phyloP scores from a whole-genome alignment of 2,888 invertebrate genomes.

The Cosmia trapezina region DNA sequence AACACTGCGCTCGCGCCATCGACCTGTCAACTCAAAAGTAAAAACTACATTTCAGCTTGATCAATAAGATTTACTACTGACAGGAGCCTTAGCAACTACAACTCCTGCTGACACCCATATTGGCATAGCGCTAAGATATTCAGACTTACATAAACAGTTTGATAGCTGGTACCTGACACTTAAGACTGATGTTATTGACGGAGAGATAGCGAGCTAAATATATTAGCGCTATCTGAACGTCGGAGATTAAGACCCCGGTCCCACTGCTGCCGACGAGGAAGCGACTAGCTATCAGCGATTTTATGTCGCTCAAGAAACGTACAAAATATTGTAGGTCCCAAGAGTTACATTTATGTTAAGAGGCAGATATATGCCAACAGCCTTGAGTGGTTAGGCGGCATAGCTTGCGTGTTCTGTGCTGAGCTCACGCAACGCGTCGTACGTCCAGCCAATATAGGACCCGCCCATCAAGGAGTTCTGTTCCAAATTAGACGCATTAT shows the following conservation, averaged over 20 bases:
- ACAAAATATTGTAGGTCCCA: neutral
- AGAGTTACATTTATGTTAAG: no score
- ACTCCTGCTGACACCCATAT: constrained; percentile 17
- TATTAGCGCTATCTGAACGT: constrained; percentile 25
- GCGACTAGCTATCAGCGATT: neutral
- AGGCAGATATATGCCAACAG: no score
- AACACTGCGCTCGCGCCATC: neutral
- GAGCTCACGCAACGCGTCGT: no score
- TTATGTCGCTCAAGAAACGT: neutral
- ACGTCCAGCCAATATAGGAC: no score
- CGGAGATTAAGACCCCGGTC: constrained; percentile 28
- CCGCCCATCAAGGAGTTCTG: no score
- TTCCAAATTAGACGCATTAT: no score
- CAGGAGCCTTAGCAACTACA: constrained; percentile 7
- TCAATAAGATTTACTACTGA: constrained; percentile 4
- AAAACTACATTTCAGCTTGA: neutral
- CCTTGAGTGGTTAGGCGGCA: no score
- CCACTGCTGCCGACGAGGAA: neutral
- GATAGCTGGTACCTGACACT: constrained; percentile 35
- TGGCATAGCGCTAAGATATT: constrained; percentile 23
- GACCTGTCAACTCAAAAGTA: neutral
- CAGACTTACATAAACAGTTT: constrained; percentile 16
- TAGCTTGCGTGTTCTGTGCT: no score
- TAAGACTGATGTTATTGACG: constrained; percentile 33
- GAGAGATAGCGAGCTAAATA: constrained; percentile 46